Conservation (phyloP, 2,797 vertebrate genomes). For the Girardinus metallicus region DNA sequence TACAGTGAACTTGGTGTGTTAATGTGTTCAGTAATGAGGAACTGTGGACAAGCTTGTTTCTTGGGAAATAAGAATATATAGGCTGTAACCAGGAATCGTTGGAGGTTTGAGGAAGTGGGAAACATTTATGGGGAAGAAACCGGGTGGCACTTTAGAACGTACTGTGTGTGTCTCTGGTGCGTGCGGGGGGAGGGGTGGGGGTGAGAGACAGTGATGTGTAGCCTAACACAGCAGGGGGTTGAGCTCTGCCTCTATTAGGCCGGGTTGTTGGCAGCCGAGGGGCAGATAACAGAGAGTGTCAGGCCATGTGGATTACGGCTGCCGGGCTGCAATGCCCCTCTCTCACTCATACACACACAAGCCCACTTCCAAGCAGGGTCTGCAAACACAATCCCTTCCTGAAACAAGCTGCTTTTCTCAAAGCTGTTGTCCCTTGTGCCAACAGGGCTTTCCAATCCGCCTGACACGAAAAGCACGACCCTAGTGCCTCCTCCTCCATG, state of each 20-base stretch:
- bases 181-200: conserved; percentile 10
- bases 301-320: conserved; percentile 79
- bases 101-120: conserved; percentile 70
- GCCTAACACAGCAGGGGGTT: conserved; percentile 53
- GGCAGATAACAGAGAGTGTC: conserved; percentile 73
- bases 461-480: conserved; percentile 72
- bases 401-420: conserved; percentile 82
- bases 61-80: conserved; percentile 47
- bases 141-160: conserved; percentile 22
- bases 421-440: conserved; percentile 65
- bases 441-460: conserved; percentile 67
- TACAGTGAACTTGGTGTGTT: conserved; percentile 22
- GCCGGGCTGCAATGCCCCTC: conserved; percentile 69
- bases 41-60: conserved; percentile 48
- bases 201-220: conserved; percentile 40
- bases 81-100: conserved; percentile 49
- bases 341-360: conserved; percentile 22
- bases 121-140: conserved; percentile 58
- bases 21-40: conserved; percentile 50
- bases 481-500: conserved; percentile 15
- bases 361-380: conserved; percentile 46
- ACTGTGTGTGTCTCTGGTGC: conserved; percentile 5
- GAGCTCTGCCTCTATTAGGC: conserved; percentile 55
- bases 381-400: conserved; percentile 72
- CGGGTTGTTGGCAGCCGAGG: conserved; percentile 55